phyloP scores from a whole-genome alignment of 2,888 invertebrate genomes.

The Exocentrus adspersus region DNA sequence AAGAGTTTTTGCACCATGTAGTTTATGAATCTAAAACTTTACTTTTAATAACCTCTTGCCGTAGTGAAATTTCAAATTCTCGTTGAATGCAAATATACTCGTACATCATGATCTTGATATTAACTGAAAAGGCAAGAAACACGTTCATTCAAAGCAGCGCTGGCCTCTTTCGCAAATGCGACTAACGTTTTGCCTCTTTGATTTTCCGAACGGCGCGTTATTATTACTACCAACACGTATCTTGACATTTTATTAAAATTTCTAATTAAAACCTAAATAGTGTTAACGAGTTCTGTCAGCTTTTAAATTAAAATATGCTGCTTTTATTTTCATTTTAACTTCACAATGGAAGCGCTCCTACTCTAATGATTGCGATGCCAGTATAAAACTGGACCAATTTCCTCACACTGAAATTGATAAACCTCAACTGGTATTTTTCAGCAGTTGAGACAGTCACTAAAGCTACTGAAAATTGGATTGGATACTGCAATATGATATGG shows the following conservation, averaged over 20 bases:
- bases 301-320: conserved; percentile 9
- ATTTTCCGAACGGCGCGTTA: neutral
- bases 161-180: neutral
- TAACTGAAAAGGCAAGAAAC: too few species aligned
- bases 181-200: neutral
- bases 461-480: too few species aligned
- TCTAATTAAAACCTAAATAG: conserved; percentile 18
- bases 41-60: too few species aligned
- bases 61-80: too few species aligned
- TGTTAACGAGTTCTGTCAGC: conserved; percentile 23
- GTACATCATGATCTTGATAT: too few species aligned
- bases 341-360: neutral
- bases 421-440: too few species aligned
- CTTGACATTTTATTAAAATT: conserved; percentile 21
- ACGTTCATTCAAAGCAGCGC: too few species aligned
- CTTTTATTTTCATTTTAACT: neutral
- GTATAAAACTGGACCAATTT: neutral
- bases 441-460: too few species aligned
- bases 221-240: conserved; percentile 3
- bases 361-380: neutral
- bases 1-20: too few species aligned
- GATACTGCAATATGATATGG: too few species aligned
- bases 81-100: too few species aligned
- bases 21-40: too few species aligned
- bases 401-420: neutral